These are phyloP conservation scores for Stegana nigrithorax DNA, from an alignment of 2,888 invertebrate genomes.

Conservation along the genomic window DNA sequence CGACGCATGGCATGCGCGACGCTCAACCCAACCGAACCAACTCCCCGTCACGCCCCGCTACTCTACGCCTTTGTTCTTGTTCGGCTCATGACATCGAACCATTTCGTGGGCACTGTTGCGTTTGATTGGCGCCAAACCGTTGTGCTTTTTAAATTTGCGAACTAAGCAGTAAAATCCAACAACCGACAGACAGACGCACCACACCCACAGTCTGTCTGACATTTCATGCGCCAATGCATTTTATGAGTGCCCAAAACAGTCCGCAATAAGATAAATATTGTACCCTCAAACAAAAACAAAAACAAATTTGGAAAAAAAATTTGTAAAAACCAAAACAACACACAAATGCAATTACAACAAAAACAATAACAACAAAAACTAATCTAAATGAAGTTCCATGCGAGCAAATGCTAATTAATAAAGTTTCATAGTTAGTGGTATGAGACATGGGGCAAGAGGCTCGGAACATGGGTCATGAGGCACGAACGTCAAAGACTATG, in stretches of 20 bases:
- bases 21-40: background rate
- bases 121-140: constrained; percentile 10
- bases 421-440: background rate
- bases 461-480: too few species aligned
- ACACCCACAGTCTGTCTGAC: too few species aligned
- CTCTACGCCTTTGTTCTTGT: background rate
- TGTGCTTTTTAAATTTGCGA: constrained; percentile 5
- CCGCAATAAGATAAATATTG: background rate
- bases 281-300: background rate
- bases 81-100: too few species aligned
- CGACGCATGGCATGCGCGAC: constrained; percentile 1
- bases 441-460: too few species aligned
- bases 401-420: constrained; percentile 9
- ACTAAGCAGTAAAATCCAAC: constrained; percentile 5
- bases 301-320: background rate
- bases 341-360: background rate
- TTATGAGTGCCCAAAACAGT: background rate
- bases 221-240: constrained; percentile 12
- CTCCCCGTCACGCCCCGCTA: background rate
- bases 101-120: constrained; percentile 17
- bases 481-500: too few species aligned
- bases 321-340: background rate
- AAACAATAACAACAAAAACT: background rate
- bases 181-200: background rate
- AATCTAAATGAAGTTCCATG: background rate